phyloP scores from a whole-genome alignment of 2,888 invertebrate species.

The Ormyrus labotus region DNA sequence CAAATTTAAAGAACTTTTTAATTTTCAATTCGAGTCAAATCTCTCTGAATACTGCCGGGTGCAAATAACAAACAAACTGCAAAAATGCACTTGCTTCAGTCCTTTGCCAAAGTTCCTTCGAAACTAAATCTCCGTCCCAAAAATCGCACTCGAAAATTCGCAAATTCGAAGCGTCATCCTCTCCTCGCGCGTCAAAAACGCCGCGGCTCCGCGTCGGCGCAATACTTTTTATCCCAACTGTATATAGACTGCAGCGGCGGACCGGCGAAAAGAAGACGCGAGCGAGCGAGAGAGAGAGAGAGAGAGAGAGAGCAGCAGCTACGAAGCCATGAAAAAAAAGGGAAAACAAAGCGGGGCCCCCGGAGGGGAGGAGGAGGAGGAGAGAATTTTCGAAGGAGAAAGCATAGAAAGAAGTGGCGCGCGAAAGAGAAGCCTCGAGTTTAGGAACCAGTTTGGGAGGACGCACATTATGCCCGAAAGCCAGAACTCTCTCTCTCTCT shows the following conservation, averaged over 20 bases:
- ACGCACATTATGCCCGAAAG: conserved; percentile 67
- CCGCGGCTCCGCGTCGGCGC: neutral
- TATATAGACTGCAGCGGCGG: conserved; percentile 15
- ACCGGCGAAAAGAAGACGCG: conserved; percentile 6
- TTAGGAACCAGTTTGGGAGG: conserved; percentile 70
- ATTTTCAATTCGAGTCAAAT: too few relatives aligned
- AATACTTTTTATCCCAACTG: conserved; percentile 46
- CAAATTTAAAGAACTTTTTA: too few relatives aligned
- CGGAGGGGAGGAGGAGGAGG: conserved; percentile 38
- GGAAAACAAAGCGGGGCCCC: neutral
- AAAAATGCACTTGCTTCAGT: too few relatives aligned
- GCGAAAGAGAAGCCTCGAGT: conserved; percentile 59
- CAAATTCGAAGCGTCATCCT: neutral
- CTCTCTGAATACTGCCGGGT: too few relatives aligned
- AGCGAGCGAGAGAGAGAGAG: neutral
- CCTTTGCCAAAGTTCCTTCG: too few relatives aligned
- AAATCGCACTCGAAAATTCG: too few relatives aligned
- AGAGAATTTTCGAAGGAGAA: conserved; percentile 61
- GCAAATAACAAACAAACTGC: too few relatives aligned
- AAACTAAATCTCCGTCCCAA: too few relatives aligned
- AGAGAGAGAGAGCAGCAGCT: neutral
- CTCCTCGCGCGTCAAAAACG: neutral
- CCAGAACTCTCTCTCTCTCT: conserved; percentile 38
- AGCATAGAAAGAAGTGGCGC: conserved; percentile 66
- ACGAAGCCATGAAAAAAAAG: conserved; percentile 15